Conservation (phyloP, 2,888 invertebrate species). For the Julus scandinavius region DNA sequence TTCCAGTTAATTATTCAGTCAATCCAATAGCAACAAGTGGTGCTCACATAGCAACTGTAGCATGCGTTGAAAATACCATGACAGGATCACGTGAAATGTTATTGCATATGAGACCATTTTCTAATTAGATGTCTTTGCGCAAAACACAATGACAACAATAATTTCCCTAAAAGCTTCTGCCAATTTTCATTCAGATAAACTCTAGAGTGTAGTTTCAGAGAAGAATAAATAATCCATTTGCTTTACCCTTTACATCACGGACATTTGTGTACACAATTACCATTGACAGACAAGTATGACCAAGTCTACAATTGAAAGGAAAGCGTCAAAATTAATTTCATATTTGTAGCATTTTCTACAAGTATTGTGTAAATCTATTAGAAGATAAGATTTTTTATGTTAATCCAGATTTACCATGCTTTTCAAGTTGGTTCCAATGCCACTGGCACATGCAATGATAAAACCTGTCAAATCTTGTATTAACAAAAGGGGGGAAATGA, state of each 20-base stretch:
- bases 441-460: too few species aligned
- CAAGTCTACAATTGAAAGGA: background rate
- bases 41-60: background rate
- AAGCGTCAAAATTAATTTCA: background rate
- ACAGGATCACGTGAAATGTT: background rate
- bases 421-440: too few species aligned
- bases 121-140: background rate
- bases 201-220: background rate
- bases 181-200: conserved; percentile 12
- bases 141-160: background rate
- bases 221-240: conserved; percentile 6
- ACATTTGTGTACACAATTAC: background rate
- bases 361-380: background rate
- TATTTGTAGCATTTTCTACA: background rate
- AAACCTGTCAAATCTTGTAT: too few species aligned
- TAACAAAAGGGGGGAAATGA: too few species aligned
- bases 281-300: background rate
- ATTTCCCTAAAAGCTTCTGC: conserved; percentile 25
- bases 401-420: too few species aligned
- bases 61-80: background rate
- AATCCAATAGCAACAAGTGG: conserved; percentile 1
- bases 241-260: background rate
- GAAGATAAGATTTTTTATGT: background rate
- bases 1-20: background rate
- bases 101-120: background rate